Conservation (phyloP, 2,113 vertebrate genomes). For the Vulpes lagopus region DNA sequence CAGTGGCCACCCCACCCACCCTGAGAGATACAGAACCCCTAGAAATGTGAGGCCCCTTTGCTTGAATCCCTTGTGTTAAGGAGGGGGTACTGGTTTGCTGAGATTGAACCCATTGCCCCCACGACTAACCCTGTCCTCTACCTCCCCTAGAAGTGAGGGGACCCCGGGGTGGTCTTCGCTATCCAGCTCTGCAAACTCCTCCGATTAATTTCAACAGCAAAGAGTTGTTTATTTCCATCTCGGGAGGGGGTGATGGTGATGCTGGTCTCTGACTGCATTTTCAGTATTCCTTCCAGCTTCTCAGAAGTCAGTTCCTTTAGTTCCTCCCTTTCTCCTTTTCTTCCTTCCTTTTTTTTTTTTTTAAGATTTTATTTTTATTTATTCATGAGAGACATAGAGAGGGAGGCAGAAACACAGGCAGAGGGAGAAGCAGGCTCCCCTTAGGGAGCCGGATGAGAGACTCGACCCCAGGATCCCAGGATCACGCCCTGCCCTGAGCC, state of each 20-base stretch:
- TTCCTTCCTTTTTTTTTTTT: too few species aligned
- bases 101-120: background rate
- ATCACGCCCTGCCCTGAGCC: too few species aligned
- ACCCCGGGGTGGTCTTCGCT: background rate
- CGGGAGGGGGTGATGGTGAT: rapidly evolving
- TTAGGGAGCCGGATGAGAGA: too few species aligned
- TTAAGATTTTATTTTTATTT: too few species aligned
- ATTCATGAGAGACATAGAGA: too few species aligned
- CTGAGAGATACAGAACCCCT: background rate
- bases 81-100: background rate
- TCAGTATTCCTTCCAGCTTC: background rate
- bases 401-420: too few species aligned
- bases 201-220: background rate
- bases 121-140: background rate
- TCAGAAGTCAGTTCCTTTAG: background rate
- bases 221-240: background rate
- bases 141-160: background rate
- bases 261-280: background rate
- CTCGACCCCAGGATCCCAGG: too few species aligned
- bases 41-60: background rate
- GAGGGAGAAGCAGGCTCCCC: too few species aligned
- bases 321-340: background rate
- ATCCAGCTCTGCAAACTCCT: background rate
- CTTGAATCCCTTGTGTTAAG: background rate
- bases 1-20: background rate